A percentile compares a stretch with the other conserved stretches of the same genome.
phyloP scores from a whole-genome alignment of 2,113 vertebrate species.

The Cyphomyrus plagiostoma region DNA sequence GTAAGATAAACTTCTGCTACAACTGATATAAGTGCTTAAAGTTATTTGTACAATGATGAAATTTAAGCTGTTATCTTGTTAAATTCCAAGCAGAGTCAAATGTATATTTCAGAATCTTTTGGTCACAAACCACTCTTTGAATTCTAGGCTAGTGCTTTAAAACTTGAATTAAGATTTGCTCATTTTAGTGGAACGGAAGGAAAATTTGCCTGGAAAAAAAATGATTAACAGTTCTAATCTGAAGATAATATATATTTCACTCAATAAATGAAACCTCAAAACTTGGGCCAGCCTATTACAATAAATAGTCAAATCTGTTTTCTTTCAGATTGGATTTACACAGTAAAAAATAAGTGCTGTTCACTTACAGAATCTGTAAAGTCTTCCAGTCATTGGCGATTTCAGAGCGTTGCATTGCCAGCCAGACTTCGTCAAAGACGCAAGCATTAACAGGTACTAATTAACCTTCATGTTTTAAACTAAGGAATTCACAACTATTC shows the following conservation, averaged over 20 bases:
- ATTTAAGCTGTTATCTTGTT: neutral
- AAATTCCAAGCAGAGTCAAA: conserved; percentile 1
- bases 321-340: conserved; percentile 23
- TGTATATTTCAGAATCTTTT: conserved; percentile 15
- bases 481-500: conserved; percentile 10
- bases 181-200: neutral
- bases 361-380: conserved; percentile 13
- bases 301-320: conserved; percentile 8
- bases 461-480: conserved; percentile 18
- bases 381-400: neutral
- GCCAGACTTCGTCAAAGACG: conserved; percentile 1
- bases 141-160: conserved; percentile 5
- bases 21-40: neutral
- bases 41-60: neutral
- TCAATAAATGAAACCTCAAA: neutral
- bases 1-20: neutral
- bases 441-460: conserved; percentile 15
- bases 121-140: neutral
- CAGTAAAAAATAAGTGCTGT: conserved; percentile 20
- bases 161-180: neutral
- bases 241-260: neutral
- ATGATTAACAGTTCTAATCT: neutral
- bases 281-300: neutral
- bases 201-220: neutral
- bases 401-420: conserved; percentile 13